Percentiles rank a stretch among this genome's conserved stretches.
phyloP scores from a whole-genome alignment of 2,797 vertebrate genomes.

The Siniperca undulata region DNA sequence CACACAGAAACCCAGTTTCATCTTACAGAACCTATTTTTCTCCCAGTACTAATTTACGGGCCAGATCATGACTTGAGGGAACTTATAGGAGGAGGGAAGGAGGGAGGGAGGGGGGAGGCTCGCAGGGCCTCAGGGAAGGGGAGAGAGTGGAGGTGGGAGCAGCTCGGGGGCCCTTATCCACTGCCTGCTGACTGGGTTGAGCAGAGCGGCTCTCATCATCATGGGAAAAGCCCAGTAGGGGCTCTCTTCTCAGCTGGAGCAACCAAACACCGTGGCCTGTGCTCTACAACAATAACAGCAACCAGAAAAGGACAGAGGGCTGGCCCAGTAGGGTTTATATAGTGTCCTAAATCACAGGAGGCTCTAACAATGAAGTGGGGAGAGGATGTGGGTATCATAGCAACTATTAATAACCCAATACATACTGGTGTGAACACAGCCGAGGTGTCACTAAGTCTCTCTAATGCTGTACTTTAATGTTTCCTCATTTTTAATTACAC shows the following conservation, averaged over 20 bases:
- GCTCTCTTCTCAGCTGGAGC: slow-evolving; percentile 77
- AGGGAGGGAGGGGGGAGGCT: slow-evolving; percentile 31
- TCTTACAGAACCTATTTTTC: slow-evolving; percentile 85
- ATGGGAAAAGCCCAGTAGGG: slow-evolving; percentile 81
- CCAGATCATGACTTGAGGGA: slow-evolving; percentile 79
- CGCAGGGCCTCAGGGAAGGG: slow-evolving; percentile 68
- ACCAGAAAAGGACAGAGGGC: slow-evolving; percentile 69
- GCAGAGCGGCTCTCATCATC: slow-evolving; percentile 71
- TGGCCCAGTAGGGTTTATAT: slow-evolving; percentile 77
- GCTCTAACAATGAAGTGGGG: slow-evolving; percentile 68
- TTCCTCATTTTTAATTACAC: slow-evolving; percentile 38
- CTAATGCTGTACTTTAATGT: slow-evolving; percentile 23
- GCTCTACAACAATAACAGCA: slow-evolving; percentile 73
- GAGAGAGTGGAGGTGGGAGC: slow-evolving; percentile 61
- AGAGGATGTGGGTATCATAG: slow-evolving; percentile 78
- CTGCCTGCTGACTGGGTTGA: slow-evolving; percentile 72
- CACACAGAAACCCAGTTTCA: slow-evolving; percentile 83
- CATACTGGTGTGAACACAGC: slow-evolving; percentile 54
- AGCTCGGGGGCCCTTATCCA: slow-evolving; percentile 66
- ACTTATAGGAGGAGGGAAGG: slow-evolving; percentile 55
- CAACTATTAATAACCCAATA: slow-evolving; percentile 76
- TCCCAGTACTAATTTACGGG: slow-evolving; percentile 84
- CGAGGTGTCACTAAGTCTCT: slow-evolving; percentile 35
- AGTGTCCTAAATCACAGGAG: slow-evolving; percentile 73
- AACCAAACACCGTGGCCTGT: slow-evolving; percentile 75